phyloP scores from a whole-genome alignment of 2,113 vertebrate genomes.

The Semicossyphus pulcher region DNA sequence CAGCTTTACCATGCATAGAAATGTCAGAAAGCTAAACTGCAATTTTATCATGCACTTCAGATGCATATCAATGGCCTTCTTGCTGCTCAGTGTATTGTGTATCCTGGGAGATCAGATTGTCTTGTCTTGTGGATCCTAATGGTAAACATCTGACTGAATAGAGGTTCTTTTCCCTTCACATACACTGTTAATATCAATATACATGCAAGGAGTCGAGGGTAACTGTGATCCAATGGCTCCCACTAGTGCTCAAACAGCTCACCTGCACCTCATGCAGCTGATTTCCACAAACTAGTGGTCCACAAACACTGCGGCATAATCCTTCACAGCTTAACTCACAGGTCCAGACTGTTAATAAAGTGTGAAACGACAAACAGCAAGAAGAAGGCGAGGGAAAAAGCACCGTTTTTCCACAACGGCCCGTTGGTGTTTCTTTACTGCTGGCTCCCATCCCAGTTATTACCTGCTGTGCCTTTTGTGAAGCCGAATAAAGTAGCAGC shows the following conservation, averaged over 20 bases:
- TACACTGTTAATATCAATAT: neutral
- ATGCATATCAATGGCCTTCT: conserved; percentile 5
- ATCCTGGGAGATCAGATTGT: conserved; percentile 21
- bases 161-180: neutral
- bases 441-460: conserved; percentile 11
- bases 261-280: neutral
- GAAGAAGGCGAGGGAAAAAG: neutral
- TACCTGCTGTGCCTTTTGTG: conserved; percentile 29
- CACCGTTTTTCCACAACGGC: neutral
- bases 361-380: conserved; percentile 32
- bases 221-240: conserved; percentile 62
- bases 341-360: conserved; percentile 29
- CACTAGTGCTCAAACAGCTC: conserved; percentile 63
- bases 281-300: neutral
- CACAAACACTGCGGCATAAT: conserved; percentile 6
- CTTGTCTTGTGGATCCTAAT: conserved; percentile 20
- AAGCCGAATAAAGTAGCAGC: conserved; percentile 17
- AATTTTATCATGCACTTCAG: conserved; percentile 15
- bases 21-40: conserved; percentile 16
- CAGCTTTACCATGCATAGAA: neutral
- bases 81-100: neutral
- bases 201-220: neutral
- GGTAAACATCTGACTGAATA: conserved; percentile 14
- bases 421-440: conserved; percentile 4
- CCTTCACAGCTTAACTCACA: conserved; percentile 58